phyloP scores from a whole-genome alignment of 2,113 vertebrate genomes.

The Fulica atra region DNA sequence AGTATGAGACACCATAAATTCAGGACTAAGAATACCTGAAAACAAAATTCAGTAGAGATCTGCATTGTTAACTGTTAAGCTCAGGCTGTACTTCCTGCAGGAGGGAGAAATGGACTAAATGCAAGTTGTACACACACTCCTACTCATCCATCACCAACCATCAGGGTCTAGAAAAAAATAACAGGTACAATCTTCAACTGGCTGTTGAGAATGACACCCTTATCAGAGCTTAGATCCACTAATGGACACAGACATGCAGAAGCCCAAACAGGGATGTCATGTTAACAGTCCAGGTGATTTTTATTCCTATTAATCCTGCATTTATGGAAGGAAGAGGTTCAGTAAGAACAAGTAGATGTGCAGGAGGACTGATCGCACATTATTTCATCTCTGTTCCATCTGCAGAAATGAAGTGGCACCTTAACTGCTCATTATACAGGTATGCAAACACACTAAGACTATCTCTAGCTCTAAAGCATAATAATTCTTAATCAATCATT shows the following conservation, averaged over 20 bases:
- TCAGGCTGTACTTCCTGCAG: neutral
- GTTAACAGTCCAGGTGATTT: neutral
- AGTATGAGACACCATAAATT: neutral
- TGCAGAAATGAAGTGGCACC: neutral
- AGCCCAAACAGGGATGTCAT: neutral
- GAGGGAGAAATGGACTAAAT: neutral
- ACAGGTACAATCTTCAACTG: neutral
- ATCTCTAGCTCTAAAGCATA: neutral
- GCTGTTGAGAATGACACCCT: neutral
- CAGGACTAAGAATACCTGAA: neutral
- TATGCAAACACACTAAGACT: neutral
- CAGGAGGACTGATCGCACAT: neutral
- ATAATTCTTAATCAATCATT: neutral
- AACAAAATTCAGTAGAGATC: neutral
- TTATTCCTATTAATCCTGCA: neutral
- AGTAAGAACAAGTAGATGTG: neutral
- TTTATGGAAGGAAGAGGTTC: neutral
- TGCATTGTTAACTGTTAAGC: neutral
- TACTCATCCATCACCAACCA: neutral
- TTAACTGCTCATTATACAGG: neutral
- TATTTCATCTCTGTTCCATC: neutral
- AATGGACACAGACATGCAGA: neutral
- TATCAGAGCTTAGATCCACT: neutral
- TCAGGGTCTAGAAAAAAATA: neutral
- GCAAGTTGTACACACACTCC: neutral